Base-by-base conservation (phyloP, 2,797 vertebrate species). In the Epinephelus malabaricus region DNA sequence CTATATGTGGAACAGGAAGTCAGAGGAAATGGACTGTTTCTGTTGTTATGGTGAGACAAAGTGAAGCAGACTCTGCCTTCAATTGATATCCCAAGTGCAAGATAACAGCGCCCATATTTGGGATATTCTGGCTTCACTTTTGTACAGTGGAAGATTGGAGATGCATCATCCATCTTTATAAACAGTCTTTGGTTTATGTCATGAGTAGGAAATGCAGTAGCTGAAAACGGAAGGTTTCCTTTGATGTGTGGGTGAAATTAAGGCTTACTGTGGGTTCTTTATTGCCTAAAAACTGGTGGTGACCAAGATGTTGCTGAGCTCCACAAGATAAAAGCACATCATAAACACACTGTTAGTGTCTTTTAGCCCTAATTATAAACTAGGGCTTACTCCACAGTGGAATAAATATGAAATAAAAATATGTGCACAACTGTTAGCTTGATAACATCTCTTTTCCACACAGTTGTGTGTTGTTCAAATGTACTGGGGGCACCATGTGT, bases 191-290 rank as follows among this genome's bases (percentile, higher is more conserved):
- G 40, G 40, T 47, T 43, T 27, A 12, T 53, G 27, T 47, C 68
- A 46, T 40, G 43, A 46, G n/a, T 46, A 11, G 61, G 19, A 66
- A 76, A 69, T 60, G 65, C 5, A 76, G 25, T n/a, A 21, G 51
- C 74, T 49, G 11, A 43, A 69, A 65, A 55, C 3, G 18, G 47
- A 50, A 30, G 14, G 55, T 12, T 73, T 62, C 60, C 55, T 87
- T 85, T 81, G 67, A 89, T 61, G 69, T 63, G 73, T 13, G 2
- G 18, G 7, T 74, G 47, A 81, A 79, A 69, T 64, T 46, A 86
- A 72, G 15, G 25, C 55, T 55, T 19, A 63, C 47, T 43, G 38
- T 61, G 40, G 19, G 70, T 83, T 82, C 27, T 69, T 73, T 56
- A 79, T 25, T 40, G 68, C 81, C 65, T 67, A 18, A 30, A 71